A percentile compares a stretch with the other conserved stretches of the same genome.
Evolutionary conservation across 2,888 invertebrate genomes (phyloP).

Genomic region (Syrphus vitripennis): DNA sequence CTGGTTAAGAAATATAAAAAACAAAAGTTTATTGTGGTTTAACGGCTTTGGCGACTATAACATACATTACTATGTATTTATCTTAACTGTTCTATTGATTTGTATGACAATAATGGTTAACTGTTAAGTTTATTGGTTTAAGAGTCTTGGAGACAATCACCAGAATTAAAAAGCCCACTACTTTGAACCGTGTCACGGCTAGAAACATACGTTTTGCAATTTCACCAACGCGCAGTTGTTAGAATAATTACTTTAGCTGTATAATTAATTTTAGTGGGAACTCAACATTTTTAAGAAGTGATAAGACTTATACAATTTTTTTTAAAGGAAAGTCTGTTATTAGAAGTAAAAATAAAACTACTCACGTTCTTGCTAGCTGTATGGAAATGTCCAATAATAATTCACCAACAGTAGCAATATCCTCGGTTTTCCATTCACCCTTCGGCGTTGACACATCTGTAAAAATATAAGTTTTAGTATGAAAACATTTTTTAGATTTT

Average conservation of each 20-base stretch:
- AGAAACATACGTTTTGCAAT: conserved; percentile 7
- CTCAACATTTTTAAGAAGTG: neutral
- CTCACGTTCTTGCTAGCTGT: conserved; percentile 91
- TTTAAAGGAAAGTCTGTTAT: too few relatives aligned
- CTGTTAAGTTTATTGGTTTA: conserved; percentile 21
- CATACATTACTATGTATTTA: neutral
- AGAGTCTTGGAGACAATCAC: conserved; percentile 1
- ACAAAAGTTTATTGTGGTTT: conserved; percentile 15
- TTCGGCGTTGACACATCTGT: conserved; percentile 91
- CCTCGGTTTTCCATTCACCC: conserved; percentile 91
- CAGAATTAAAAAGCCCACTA: conserved; percentile 22
- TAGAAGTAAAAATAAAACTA: conserved; percentile 73
- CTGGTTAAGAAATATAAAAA: neutral
- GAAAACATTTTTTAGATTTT: too few relatives aligned
- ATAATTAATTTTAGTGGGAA: neutral
- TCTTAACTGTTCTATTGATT: neutral
- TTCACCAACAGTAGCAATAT: conserved; percentile 93
- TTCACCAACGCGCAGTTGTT: conserved; percentile 16
- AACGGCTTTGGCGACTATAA: too few relatives aligned
- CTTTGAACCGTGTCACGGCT: conserved; percentile 40
- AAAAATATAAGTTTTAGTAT: conserved; percentile 8
- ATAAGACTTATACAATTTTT: too few relatives aligned
- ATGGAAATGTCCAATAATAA: conserved; percentile 92
- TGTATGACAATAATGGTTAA: conserved; percentile 3
- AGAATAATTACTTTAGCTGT: neutral